Percentiles rank a stretch among this genome's conserved stretches.
Evolutionary conservation across 2,888 invertebrate genomes (phyloP).

Genomic region (Scaptodrosophila latifasciaeformis): DNA sequence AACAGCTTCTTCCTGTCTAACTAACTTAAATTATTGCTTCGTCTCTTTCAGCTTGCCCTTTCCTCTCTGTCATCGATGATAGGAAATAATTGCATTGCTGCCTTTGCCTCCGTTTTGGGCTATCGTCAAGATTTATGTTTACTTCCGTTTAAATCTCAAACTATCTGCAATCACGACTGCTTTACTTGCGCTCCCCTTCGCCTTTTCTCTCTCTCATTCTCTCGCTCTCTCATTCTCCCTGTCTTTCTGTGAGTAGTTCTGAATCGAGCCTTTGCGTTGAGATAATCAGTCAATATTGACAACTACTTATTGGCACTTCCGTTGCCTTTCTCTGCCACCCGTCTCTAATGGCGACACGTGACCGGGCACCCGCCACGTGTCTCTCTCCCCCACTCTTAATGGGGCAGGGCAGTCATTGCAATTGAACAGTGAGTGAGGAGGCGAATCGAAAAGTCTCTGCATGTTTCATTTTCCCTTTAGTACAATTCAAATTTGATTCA

Average conservation of each 20-base stretch:
- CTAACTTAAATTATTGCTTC: slow-evolving; percentile 44
- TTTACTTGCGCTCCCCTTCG: slow-evolving; percentile 3
- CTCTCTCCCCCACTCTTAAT: slow-evolving; percentile 1
- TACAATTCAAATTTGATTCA: slow-evolving; percentile 64
- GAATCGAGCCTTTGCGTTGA: slow-evolving; percentile 36
- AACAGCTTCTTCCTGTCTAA: slow-evolving; percentile 68
- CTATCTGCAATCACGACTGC: slow-evolving; percentile 54
- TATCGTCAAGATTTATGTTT: slow-evolving; percentile 59
- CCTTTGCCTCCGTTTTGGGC: slow-evolving; percentile 5
- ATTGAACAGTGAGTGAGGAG: neutral
- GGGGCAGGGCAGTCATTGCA: neutral
- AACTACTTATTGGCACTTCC: slow-evolving; percentile 74
- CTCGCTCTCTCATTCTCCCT: neutral
- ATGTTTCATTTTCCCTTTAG: slow-evolving; percentile 22
- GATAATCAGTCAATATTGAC: slow-evolving; percentile 74
- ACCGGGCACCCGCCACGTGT: slow-evolving; percentile 29
- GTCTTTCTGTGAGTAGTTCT: neutral
- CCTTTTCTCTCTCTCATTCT: too few relatives aligned
- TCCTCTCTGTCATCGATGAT: slow-evolving; percentile 31
- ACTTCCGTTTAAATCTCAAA: slow-evolving; percentile 53
- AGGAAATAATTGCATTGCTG: slow-evolving; percentile 50
- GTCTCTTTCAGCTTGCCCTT: too few relatives aligned
- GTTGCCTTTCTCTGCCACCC: slow-evolving; percentile 28
- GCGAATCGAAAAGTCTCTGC: neutral
- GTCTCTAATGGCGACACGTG: slow-evolving; percentile 39